Evolutionary conservation across 2,797 vertebrate species (phyloP).

Genomic region (Gambelia wislizenii): DNA sequence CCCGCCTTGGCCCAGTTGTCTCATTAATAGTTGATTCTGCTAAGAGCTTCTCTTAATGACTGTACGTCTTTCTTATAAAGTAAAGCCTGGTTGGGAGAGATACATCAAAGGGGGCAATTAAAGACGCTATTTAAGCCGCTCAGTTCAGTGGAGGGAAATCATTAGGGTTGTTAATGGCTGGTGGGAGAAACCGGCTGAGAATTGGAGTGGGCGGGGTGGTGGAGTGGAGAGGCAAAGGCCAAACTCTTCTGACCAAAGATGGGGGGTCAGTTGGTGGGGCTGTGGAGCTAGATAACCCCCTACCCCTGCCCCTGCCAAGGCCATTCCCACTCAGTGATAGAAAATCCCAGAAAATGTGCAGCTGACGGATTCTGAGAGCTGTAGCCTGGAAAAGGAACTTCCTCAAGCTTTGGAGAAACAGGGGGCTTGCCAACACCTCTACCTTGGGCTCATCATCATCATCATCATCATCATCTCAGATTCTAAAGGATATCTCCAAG

Average conservation of each 20-base stretch:
- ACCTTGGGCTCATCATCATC: too few relatives aligned
- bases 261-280: neutral
- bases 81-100: conserved; percentile 39
- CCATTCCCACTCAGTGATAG: too few relatives aligned
- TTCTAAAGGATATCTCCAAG: too few relatives aligned
- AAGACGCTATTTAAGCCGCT: conserved; percentile 4
- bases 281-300: neutral
- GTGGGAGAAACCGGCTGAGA: neutral
- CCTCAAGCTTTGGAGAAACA: neutral
- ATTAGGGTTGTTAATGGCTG: conserved; percentile 13
- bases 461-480: too few relatives aligned
- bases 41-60: conserved; percentile 40
- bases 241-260: too few relatives aligned
- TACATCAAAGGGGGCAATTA: conserved; percentile 43
- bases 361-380: neutral
- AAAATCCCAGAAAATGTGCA: neutral
- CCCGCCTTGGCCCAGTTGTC: conserved; percentile 1
- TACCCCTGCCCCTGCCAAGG: neutral
- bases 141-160: conserved; percentile 7
- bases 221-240: too few relatives aligned
- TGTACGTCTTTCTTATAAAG: conserved; percentile 27
- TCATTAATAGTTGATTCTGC: conserved; percentile 32
- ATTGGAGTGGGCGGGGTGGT: neutral
- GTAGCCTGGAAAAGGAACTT: too few relatives aligned
- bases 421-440: neutral